Conservation (phyloP, 2,113 vertebrate species). For the Ceratotherium simum region DNA sequence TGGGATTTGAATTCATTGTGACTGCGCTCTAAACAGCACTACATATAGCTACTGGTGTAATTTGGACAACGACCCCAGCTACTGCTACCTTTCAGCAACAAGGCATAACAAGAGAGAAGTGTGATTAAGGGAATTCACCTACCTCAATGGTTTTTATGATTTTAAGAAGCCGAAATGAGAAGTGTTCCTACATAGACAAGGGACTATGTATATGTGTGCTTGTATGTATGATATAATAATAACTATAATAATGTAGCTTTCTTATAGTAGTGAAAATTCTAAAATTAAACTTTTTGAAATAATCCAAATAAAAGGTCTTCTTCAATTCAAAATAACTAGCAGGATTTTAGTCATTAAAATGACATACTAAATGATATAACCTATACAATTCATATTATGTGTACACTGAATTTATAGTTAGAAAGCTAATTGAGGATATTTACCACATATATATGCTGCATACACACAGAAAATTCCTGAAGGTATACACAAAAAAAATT, state of each 20-base stretch:
- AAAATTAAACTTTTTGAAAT: constrained; percentile 31
- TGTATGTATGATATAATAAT: neutral
- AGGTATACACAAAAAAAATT: neutral
- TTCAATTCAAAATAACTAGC: neutral
- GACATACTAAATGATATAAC: neutral
- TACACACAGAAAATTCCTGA: neutral
- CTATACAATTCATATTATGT: neutral
- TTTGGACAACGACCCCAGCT: constrained; percentile 78
- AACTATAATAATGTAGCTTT: neutral
- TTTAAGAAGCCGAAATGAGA: constrained; percentile 63
- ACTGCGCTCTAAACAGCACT: constrained; percentile 67
- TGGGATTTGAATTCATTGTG: constrained; percentile 77
- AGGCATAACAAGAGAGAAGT: constrained; percentile 63
- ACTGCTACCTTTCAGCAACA: constrained; percentile 79
- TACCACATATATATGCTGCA: neutral
- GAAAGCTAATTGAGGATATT: neutral
- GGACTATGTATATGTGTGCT: neutral
- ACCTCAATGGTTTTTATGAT: constrained; percentile 27
- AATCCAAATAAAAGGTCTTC: neutral
- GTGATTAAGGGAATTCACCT: constrained; percentile 61
- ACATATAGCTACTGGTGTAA: constrained; percentile 70
- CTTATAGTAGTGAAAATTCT: neutral
- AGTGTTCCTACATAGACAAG: neutral
- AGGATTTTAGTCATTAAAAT: neutral
- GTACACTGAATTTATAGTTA: neutral